Conservation (phyloP, 2,888 invertebrate genomes). For the Brenthis ino region DNA sequence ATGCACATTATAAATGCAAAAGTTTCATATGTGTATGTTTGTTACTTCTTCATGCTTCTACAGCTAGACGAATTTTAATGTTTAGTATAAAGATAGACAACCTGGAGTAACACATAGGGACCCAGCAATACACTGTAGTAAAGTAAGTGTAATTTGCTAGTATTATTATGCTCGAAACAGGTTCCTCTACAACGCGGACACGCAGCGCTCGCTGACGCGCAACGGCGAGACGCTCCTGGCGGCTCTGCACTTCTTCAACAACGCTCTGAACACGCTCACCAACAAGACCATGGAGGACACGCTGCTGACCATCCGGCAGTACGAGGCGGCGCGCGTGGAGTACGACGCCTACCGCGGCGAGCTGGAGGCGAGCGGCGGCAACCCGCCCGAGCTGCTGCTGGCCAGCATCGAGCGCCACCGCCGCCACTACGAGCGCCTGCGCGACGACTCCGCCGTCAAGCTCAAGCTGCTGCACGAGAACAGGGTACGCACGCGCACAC, state of each 20-base stretch:
- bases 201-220: slow-evolving; percentile 93
- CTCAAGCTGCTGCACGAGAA: slow-evolving; percentile 98
- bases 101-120: too few relatives aligned
- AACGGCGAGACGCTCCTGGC: slow-evolving; percentile 96
- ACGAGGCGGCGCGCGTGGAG: slow-evolving; percentile 90
- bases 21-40: too few relatives aligned
- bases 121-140: too few relatives aligned
- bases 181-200: slow-evolving; percentile 97
- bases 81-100: too few relatives aligned
- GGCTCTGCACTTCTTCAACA: slow-evolving; percentile 97
- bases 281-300: slow-evolving; percentile 99
- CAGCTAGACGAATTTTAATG: too few relatives aligned
- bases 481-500: slow-evolving; percentile 82
- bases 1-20: too few relatives aligned
- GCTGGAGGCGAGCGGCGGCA: slow-evolving; percentile 88
- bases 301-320: slow-evolving; percentile 84
- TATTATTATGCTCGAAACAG: slow-evolving; percentile 42
- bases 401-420: slow-evolving; percentile 90
- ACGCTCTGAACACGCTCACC: slow-evolving; percentile 96
- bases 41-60: too few relatives aligned
- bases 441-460: slow-evolving; percentile 97
- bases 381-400: slow-evolving; percentile 89
- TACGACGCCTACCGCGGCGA: slow-evolving; percentile 99
- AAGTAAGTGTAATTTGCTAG: too few relatives aligned
- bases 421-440: slow-evolving; percentile 94